Base-by-base conservation (phyloP, 2,888 invertebrate species). In the Pterobdella sp. region DNA sequence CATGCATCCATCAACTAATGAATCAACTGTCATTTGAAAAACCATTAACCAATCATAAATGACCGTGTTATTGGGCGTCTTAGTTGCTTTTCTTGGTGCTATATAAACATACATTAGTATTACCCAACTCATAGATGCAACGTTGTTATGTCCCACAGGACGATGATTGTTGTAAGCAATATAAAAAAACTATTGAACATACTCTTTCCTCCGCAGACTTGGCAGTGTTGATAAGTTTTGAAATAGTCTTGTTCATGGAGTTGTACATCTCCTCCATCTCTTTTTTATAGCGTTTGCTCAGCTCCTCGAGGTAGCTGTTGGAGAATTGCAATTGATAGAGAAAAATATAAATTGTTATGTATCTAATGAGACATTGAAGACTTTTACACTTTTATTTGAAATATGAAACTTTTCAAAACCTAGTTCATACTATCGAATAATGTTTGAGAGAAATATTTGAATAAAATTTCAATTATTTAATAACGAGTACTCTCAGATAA, bases 241-340 rank as follows among this genome's bases (percentile, higher is more conserved):
- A 86, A 42, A 92, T 87, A 0, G 91, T 91, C 79, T 90, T 90
- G 78, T 91, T 90, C 78, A 93, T 87, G 1, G 91, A 88, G 78
- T 76, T 86, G 83, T 94, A 93, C 88, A 94, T 90, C 80, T 95
- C 95, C 56, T 96, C 95, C 69, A 94, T 94, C 85, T 96, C 95
- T 79, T 92, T 93, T 82, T 94, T 94, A 85, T 96, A 97, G 26
- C 94, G 88, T 73, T 91, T 89, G 84, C 95, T 95, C 78, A 98
- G 86, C 83, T 97, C 96, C 83, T 96, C 96, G 78, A 98, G 86
- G 84, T 97, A 98, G 72, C 83, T 83, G 76, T 0, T 69, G 75
- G 64, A 36, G 22, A 32, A 65, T 52, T 4, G 56, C 7, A n/a
- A 31, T 67, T 68, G 26, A 32, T 42, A 42, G 22, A 42, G 49